Percentiles rank a stretch among this genome's conserved stretches.
Evolutionary conservation across 2,797 vertebrate genomes (phyloP).

Genomic region (Geotrypetes seraphini): DNA sequence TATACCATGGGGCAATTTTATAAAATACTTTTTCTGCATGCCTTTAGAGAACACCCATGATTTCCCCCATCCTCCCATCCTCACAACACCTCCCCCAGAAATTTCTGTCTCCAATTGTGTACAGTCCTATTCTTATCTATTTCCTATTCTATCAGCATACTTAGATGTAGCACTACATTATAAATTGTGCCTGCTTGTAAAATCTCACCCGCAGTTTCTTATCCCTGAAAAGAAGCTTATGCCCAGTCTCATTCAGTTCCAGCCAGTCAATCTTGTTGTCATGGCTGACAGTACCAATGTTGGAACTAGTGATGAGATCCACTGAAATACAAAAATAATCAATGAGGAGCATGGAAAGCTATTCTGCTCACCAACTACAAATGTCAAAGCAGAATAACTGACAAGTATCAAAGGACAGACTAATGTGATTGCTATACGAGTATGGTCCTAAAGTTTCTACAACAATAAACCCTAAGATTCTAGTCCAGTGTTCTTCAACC

Average conservation of each 20-base stretch:
- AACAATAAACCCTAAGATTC: too few relatives aligned
- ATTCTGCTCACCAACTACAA: neutral
- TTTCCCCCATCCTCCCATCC: too few relatives aligned
- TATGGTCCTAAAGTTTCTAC: too few relatives aligned
- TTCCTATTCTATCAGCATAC: neutral
- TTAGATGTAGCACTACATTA: neutral
- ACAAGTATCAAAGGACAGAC: too few relatives aligned
- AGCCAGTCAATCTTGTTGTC: conserved; percentile 90
- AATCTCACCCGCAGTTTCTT: conserved; percentile 83
- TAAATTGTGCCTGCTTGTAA: neutral
- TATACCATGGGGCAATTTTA: too few relatives aligned
- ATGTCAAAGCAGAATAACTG: neutral
- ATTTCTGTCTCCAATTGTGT: neutral
- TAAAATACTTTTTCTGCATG: too few relatives aligned
- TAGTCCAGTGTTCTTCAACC: too few relatives aligned
- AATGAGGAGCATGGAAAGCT: neutral
- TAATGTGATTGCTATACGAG: too few relatives aligned
- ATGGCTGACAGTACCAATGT: conserved; percentile 73
- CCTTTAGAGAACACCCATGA: too few relatives aligned
- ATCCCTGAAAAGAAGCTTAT: conserved; percentile 90
- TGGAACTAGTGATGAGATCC: conserved; percentile 74
- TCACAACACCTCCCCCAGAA: too few relatives aligned
- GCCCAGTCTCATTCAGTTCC: conserved; percentile 90
- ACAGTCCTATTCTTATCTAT: neutral
- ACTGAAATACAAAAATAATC: conserved; percentile 47